Evolutionary conservation across 2,888 invertebrate species (phyloP).

Genomic region (Resseliella maxima): DNA sequence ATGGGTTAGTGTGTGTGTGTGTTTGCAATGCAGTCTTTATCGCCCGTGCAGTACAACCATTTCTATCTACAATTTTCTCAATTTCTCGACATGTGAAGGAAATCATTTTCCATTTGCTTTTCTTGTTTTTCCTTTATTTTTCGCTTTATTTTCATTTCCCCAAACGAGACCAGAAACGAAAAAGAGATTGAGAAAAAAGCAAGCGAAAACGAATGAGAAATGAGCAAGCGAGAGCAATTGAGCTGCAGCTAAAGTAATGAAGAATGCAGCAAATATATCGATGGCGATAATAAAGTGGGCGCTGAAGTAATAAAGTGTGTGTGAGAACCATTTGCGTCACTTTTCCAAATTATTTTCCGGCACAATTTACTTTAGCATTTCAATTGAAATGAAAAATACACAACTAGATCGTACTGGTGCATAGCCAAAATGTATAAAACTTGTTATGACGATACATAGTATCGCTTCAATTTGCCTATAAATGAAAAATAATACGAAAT

Average conservation of each 20-base stretch:
- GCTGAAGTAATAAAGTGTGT: slow-evolving; percentile 37
- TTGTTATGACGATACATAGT: too few species aligned
- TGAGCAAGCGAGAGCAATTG: too few species aligned
- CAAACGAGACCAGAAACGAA: too few species aligned
- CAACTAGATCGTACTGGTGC: neutral
- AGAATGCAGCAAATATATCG: neutral
- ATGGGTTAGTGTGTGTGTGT: too few species aligned
- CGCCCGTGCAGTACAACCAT: neutral
- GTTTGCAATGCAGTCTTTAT: neutral
- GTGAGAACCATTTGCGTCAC: neutral
- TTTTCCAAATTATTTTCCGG: neutral
- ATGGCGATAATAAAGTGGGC: slow-evolving; percentile 18
- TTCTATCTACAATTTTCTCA: neutral
- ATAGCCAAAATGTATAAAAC: neutral
- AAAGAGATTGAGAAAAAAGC: too few species aligned
- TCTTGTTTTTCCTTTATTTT: neutral
- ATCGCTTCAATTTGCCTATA: too few species aligned
- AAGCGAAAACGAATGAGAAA: too few species aligned
- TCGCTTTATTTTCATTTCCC: slow-evolving; percentile 17
- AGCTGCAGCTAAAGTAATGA: neutral
- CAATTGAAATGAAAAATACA: neutral
- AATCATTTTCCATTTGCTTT: neutral
- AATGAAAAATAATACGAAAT: too few species aligned
- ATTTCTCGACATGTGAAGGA: neutral
- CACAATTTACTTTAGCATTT: neutral